Evolutionary conservation across 2,888 invertebrate genomes (phyloP).

Genomic region (Phanerotoma sp.): DNA sequence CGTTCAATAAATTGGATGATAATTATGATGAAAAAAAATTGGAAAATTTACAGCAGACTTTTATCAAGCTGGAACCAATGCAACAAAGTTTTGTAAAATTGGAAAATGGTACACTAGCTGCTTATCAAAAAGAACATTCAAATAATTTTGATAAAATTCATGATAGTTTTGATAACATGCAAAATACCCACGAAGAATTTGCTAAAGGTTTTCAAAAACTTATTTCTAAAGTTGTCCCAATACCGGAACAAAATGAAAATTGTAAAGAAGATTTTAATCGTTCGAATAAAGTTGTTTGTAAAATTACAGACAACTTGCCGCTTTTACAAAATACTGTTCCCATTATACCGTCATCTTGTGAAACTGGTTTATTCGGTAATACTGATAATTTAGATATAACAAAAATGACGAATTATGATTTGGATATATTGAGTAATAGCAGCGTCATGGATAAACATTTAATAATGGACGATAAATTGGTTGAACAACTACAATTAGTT

Average conservation of each 20-base stretch:
- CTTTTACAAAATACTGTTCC: constrained; percentile 46
- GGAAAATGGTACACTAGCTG: constrained; percentile 36
- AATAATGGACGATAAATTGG: constrained; percentile 52
- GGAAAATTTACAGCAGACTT: constrained; percentile 39
- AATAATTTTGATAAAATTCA: constrained; percentile 35
- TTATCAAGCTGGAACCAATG: constrained; percentile 48
- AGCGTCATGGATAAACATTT: constrained; percentile 49
- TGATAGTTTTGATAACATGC: constrained; percentile 35
- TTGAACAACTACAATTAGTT: constrained; percentile 49
- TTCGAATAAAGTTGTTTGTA: constrained; percentile 29
- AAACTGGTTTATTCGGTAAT: constrained; percentile 46
- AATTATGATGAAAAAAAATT: constrained; percentile 42
- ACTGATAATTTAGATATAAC: constrained; percentile 48
- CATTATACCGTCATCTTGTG: constrained; percentile 47
- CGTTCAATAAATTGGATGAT: constrained; percentile 39
- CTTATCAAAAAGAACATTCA: constrained; percentile 38
- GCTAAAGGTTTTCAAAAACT: constrained; percentile 46
- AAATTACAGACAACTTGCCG: constrained; percentile 38
- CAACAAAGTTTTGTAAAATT: constrained; percentile 45
- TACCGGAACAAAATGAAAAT: no score
- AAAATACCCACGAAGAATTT: constrained; percentile 38
- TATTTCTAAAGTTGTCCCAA: constrained; percentile 42
- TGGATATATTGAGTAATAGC: constrained; percentile 49
- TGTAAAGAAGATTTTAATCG: constrained; percentile 29
- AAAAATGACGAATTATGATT: constrained; percentile 48